These are phyloP conservation scores for Eupithecia insigniata DNA, from an alignment of 2,888 invertebrate genomes.

Conservation along the genomic window DNA sequence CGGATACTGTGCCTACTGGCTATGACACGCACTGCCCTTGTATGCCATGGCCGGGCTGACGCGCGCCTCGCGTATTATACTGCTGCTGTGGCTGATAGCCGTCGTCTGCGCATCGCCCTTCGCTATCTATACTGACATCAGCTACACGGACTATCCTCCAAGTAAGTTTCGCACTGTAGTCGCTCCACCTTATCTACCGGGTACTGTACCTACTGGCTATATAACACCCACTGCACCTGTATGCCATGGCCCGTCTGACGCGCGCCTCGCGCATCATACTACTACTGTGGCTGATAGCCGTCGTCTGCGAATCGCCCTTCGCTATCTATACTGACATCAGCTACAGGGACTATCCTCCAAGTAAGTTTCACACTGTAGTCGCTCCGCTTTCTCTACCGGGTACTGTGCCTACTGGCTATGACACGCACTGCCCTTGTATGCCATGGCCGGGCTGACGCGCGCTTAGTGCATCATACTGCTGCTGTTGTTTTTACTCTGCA, in stretches of 20 bases:
- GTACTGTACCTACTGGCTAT: constrained; percentile 95
- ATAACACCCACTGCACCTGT: constrained; percentile 91
- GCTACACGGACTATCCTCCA: constrained; percentile 89
- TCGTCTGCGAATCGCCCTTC: constrained; percentile 90
- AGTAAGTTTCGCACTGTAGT: too few relatives aligned
- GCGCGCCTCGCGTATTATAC: constrained; percentile 91
- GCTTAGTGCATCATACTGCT: constrained; percentile 90
- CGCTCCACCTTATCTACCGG: too few relatives aligned
- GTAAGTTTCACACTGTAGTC: too few relatives aligned
- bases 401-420: constrained; percentile 94
- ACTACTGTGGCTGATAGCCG: constrained; percentile 90
- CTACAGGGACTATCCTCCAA: constrained; percentile 89
- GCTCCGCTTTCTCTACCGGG: too few relatives aligned
- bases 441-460: constrained; percentile 90
- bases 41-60: constrained; percentile 91
- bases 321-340: constrained; percentile 89
- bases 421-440: constrained; percentile 92
- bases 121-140: constrained; percentile 88
- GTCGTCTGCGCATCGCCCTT: constrained; percentile 91
- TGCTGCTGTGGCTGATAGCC: constrained; percentile 90
- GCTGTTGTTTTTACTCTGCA: too few relatives aligned
- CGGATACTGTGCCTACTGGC: constrained; percentile 60
- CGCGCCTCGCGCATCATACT: constrained; percentile 91
- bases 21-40: constrained; percentile 91
- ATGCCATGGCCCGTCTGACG: constrained; percentile 90